These are phyloP conservation scores for Trissolcus basalis DNA, from an alignment of 1,140 invertebrate species.

Conservation along the genomic window DNA sequence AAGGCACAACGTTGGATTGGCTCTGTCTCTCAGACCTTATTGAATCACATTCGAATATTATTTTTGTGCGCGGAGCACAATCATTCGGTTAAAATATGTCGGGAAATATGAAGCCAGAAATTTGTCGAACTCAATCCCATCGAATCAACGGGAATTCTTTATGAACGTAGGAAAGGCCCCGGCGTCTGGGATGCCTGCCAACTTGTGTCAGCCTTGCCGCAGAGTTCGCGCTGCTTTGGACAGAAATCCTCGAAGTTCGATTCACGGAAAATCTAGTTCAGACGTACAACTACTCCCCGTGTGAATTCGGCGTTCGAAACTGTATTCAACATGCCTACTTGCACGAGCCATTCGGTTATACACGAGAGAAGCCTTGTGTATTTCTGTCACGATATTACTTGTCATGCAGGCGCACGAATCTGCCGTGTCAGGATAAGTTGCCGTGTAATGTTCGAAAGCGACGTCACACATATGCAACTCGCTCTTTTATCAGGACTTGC, in stretches of 20 bases:
- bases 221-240: conserved; percentile 38
- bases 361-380: conserved; percentile 36
- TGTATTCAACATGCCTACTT: conserved; percentile 43
- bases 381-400: conserved; percentile 50
- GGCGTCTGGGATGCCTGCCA: conserved; percentile 43
- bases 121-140: conserved; percentile 41
- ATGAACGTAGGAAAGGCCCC: conserved; percentile 25
- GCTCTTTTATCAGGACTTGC: not conserved
- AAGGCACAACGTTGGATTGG: conserved; percentile 11
- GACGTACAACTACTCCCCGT: conserved; percentile 20
- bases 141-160: conserved; percentile 49
- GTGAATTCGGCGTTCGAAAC: conserved; percentile 38
- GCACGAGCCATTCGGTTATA: conserved; percentile 45
- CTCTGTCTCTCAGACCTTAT: conserved; percentile 7
- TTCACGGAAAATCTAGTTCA: conserved; percentile 52
- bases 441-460: conserved; percentile 17
- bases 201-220: conserved; percentile 37
- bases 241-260: conserved; percentile 50
- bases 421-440: conserved; percentile 29
- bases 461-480: conserved; percentile 24
- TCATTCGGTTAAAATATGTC: conserved; percentile 27
- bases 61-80: conserved; percentile 35
- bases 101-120: conserved; percentile 51
- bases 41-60: conserved; percentile 43
- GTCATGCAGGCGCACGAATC: conserved; percentile 36